A percentile compares a stretch with the other conserved stretches of the same genome.
Conservation (phyloP, 2,888 invertebrate genomes). For the Alsophila aescularia region DNA sequence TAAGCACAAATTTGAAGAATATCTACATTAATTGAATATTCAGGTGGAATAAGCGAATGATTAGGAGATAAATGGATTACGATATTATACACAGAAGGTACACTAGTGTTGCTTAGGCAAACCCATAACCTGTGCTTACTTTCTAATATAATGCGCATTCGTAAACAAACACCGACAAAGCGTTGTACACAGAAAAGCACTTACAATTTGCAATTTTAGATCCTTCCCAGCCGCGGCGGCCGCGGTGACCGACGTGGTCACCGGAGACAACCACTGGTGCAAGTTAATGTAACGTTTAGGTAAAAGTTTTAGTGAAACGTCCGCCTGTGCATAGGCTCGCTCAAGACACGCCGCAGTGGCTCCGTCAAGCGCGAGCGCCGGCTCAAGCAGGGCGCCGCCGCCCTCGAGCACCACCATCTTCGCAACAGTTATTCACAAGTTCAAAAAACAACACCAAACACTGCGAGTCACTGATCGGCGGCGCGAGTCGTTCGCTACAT, state of each 20-base stretch:
- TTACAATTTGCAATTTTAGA: constrained; percentile 91
- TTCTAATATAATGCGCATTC: constrained; percentile 28
- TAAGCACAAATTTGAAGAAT: constrained; percentile 7
- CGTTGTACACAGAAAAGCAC: constrained; percentile 35
- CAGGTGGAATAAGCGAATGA: background rate
- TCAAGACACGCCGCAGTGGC: constrained; percentile 89
- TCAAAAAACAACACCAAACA: constrained; percentile 60
- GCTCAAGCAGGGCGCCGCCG: constrained; percentile 79
- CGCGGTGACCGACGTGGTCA: constrained; percentile 82
- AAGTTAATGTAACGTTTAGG: constrained; percentile 95
- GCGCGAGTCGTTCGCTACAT: constrained; percentile 67
- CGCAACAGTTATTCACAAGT: constrained; percentile 55
- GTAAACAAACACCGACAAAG: constrained; percentile 32
- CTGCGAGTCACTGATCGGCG: constrained; percentile 48
- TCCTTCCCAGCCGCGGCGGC: constrained; percentile 88
- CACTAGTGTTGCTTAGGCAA: background rate
- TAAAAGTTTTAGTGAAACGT: constrained; percentile 94
- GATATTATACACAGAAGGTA: background rate
- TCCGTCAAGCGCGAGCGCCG: constrained; percentile 89
- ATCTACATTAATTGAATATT: background rate
- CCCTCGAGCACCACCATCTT: constrained; percentile 82
- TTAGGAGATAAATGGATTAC: background rate
- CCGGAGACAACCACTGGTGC: constrained; percentile 95
- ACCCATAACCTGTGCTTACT: constrained; percentile 5
- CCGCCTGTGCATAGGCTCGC: constrained; percentile 91